Conservation (phyloP, 2,113 vertebrate species). For the Oxyura jamaicensis region DNA sequence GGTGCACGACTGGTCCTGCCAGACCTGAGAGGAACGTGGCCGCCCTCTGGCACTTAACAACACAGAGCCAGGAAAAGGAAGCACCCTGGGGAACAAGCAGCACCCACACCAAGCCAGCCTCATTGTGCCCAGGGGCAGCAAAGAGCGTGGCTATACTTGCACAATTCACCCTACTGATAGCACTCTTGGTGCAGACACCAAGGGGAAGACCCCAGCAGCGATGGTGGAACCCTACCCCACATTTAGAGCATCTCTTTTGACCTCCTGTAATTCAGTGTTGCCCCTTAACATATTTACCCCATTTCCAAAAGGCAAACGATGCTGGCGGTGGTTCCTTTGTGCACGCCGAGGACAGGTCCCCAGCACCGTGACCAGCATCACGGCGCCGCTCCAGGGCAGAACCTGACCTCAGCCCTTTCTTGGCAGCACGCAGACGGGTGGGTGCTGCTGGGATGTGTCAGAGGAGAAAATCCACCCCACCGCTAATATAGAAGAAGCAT, state of each 20-base stretch:
- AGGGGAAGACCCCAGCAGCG: too few relatives aligned
- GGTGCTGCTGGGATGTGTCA: rapidly evolving
- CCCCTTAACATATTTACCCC: too few relatives aligned
- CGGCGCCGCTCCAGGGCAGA: too few relatives aligned
- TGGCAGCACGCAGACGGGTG: too few relatives aligned
- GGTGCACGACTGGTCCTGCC: background rate
- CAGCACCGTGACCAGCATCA: too few relatives aligned
- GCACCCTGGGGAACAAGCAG: background rate
- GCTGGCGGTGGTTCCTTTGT: background rate
- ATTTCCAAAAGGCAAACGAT: too few relatives aligned
- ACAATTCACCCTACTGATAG: rapidly evolving
- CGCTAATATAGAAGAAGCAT: background rate
- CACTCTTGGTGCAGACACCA: background rate
- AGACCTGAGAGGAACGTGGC: rapidly evolving
- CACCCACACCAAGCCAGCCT: background rate
- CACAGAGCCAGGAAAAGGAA: background rate
- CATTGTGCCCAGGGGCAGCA: background rate
- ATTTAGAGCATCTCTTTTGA: too few relatives aligned
- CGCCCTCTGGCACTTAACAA: background rate
- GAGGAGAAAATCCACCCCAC: background rate
- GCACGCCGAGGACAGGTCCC: background rate
- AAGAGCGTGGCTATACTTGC: background rate
- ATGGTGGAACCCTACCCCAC: too few relatives aligned
- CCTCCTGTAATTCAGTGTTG: too few relatives aligned
- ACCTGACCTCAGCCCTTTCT: background rate